Evolutionary conservation across 2,888 invertebrate genomes (phyloP).

Genomic region (Capitulum mitella): DNA sequence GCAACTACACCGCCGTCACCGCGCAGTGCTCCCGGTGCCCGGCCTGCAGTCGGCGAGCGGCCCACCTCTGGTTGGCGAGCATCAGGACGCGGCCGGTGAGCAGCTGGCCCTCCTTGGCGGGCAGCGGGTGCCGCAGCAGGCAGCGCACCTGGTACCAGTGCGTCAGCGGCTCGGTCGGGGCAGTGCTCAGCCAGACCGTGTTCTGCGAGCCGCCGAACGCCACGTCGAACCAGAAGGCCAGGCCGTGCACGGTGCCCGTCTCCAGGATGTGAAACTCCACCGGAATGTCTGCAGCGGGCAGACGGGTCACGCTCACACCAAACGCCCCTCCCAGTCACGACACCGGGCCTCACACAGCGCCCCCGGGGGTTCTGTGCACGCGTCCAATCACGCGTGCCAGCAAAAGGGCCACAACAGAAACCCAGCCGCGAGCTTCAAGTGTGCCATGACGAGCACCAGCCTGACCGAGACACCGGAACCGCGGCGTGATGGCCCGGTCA

Average conservation of each 20-base stretch:
- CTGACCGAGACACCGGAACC: no score
- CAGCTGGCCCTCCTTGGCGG: slow-evolving; percentile 88
- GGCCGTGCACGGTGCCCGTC: slow-evolving; percentile 89
- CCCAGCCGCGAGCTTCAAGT: no score
- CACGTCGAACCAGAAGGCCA: slow-evolving; percentile 98
- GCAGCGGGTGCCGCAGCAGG: slow-evolving; percentile 82
- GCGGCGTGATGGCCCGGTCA: no score
- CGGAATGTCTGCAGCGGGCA: slow-evolving; percentile 62
- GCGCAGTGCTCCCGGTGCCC: neutral
- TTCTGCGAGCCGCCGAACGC: slow-evolving; percentile 84
- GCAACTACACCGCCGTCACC: neutral
- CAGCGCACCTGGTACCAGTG: slow-evolving; percentile 99
- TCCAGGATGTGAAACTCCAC: slow-evolving; percentile 84
- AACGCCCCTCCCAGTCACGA: no score
- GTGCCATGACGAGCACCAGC: no score
- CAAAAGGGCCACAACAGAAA: no score
- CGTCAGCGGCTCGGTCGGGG: slow-evolving; percentile 94
- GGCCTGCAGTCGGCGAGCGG: neutral
- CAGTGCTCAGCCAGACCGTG: slow-evolving; percentile 93
- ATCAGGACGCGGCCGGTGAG: slow-evolving; percentile 75
- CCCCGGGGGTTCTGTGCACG: no score
- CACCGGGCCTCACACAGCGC: no score
- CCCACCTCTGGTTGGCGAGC: slow-evolving; percentile 79
- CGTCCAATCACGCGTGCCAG: no score
- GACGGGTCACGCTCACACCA: neutral